Conservation (phyloP, 2,797 vertebrate species). For the Alauda arvensis region DNA sequence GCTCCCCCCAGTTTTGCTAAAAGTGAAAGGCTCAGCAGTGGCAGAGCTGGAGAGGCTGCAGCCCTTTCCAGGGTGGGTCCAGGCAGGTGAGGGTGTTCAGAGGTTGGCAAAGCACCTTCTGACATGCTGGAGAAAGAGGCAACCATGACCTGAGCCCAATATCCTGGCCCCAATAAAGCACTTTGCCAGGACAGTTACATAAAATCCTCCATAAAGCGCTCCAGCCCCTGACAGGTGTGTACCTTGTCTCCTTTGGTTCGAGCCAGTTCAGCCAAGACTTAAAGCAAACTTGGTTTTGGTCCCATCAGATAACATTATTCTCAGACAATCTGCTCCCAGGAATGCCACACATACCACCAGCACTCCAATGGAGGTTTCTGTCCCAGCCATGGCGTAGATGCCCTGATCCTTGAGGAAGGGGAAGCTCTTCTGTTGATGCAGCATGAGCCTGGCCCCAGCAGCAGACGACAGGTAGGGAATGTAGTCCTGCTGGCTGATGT, state of each 20-base stretch:
- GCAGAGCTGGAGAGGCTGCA: not conserved
- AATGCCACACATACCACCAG: slow-evolving; percentile 72
- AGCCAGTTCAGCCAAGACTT: slow-evolving; percentile 56
- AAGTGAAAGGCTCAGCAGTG: fast-evolving
- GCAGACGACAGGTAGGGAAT: slow-evolving; percentile 75
- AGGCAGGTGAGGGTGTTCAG: not conserved
- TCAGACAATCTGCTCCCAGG: slow-evolving; percentile 37
- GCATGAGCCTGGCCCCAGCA: slow-evolving; percentile 72
- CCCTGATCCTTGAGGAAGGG: slow-evolving; percentile 79
- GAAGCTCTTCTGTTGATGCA: slow-evolving; percentile 75
- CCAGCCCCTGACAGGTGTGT: not conserved
- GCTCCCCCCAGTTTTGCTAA: not conserved
- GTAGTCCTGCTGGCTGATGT: slow-evolving; percentile 77
- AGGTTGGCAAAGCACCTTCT: not conserved
- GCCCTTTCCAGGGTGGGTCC: not conserved
- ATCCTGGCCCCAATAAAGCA: not conserved
- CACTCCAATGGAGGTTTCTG: slow-evolving; percentile 79
- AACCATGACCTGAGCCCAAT: not conserved
- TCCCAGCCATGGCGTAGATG: slow-evolving; percentile 75
- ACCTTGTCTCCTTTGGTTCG: slow-evolving; percentile 43
- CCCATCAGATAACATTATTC: slow-evolving; percentile 69
- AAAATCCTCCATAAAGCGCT: slow-evolving; percentile 14
- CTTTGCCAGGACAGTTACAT: slow-evolving; percentile 38
- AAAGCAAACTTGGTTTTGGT: slow-evolving; percentile 32
- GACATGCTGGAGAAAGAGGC: not conserved